Percentiles rank a stretch among this genome's conserved stretches.
These are phyloP conservation scores for Pollicipes pollicipes DNA, from an alignment of 1,140 invertebrate genomes.

Conservation along the genomic window DNA sequence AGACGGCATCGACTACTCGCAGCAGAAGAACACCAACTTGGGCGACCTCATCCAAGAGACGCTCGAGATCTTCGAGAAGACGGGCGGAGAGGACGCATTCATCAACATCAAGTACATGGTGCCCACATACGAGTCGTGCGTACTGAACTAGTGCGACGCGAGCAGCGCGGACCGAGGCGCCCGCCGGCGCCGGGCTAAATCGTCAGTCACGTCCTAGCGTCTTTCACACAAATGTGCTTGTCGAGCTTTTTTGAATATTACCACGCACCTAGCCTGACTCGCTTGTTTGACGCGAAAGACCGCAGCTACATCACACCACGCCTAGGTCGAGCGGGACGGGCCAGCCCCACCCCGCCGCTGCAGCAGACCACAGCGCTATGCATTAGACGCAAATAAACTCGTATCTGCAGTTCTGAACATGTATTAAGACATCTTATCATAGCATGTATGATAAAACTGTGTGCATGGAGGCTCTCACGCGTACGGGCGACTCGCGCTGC, in stretches of 20 bases:
- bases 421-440: constrained; percentile 1
- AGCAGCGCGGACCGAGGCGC: background rate
- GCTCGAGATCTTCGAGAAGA: constrained; percentile 66
- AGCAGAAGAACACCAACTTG: constrained; percentile 54
- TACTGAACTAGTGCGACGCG: constrained; percentile 50
- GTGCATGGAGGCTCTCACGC: too few species aligned
- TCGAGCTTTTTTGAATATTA: background rate
- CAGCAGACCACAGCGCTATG: too few species aligned
- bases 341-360: too few species aligned
- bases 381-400: background rate
- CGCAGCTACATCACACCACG: too few species aligned
- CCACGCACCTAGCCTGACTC: background rate
- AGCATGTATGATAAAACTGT: background rate
- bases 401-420: constrained; percentile 7
- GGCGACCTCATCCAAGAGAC: constrained; percentile 49
- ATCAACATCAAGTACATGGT: constrained; percentile 96
- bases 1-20: constrained; percentile 53
- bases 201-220: background rate
- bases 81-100: constrained; percentile 81
- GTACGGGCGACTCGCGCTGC: too few species aligned
- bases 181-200: background rate
- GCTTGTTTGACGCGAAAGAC: too few species aligned
- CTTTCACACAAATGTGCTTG: background rate
- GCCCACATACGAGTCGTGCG: constrained; percentile 87
- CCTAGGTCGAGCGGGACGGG: too few species aligned